These are phyloP conservation scores for Anniella stebbinsi DNA, from an alignment of 2,797 vertebrate genomes.

Conservation along the genomic window DNA sequence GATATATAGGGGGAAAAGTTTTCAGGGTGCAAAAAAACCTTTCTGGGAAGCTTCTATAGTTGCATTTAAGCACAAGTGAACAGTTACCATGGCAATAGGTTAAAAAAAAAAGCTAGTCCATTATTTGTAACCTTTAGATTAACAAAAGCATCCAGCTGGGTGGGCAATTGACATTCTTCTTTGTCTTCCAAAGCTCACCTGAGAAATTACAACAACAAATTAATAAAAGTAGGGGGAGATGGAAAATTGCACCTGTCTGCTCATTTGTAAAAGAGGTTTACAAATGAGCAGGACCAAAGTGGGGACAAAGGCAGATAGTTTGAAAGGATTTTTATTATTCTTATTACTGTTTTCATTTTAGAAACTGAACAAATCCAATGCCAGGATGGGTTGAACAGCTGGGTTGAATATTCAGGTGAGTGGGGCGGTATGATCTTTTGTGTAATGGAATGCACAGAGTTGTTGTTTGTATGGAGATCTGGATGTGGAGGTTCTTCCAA, in stretches of 20 bases:
- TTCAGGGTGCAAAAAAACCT: slow-evolving; percentile 74
- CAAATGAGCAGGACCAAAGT: neutral
- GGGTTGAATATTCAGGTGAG: neutral
- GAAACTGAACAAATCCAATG: neutral
- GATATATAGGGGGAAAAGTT: slow-evolving; percentile 61
- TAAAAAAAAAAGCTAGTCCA: slow-evolving; percentile 70
- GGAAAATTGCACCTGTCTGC: slow-evolving; percentile 52
- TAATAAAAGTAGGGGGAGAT: slow-evolving; percentile 55
- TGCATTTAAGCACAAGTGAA: slow-evolving; percentile 75
- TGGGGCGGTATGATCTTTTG: too few species aligned
- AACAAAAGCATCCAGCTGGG: slow-evolving; percentile 68
- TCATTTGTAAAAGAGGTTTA: slow-evolving; percentile 27
- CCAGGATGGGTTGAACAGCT: neutral
- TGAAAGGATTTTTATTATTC: neutral
- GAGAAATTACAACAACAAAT: slow-evolving; percentile 71
- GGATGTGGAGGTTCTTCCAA: neutral
- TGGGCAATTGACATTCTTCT: slow-evolving; percentile 64
- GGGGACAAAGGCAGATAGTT: neutral
- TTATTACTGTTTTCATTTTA: neutral
- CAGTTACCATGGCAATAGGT: slow-evolving; percentile 77
- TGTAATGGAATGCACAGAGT: neutral
- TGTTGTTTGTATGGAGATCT: neutral
- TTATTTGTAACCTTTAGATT: slow-evolving; percentile 74
- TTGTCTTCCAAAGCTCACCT: slow-evolving; percentile 50
- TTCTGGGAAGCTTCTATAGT: slow-evolving; percentile 75